A percentile compares a stretch with the other conserved stretches of the same genome.
These are phyloP conservation scores for Neogale vison DNA, from an alignment of 2,113 vertebrate species.

Conservation along the genomic window DNA sequence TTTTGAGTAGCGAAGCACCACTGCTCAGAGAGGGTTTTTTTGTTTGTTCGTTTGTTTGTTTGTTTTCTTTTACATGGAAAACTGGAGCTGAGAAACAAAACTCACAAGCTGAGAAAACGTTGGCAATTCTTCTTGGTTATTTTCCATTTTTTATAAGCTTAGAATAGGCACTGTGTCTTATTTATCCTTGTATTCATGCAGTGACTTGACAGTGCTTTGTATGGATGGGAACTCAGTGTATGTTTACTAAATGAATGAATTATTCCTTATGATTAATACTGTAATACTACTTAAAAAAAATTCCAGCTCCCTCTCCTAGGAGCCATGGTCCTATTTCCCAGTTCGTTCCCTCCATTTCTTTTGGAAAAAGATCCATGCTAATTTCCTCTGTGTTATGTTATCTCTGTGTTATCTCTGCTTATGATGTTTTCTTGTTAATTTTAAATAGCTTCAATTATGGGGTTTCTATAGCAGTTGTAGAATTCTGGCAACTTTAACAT, in stretches of 20 bases:
- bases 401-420: constrained; percentile 25
- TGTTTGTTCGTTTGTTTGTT: too few species aligned
- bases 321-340: neutral
- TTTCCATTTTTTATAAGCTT: neutral
- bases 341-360: neutral
- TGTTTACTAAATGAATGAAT: neutral
- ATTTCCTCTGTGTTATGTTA: constrained; percentile 46
- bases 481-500: constrained; percentile 59
- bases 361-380: neutral
- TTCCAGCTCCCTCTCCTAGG: neutral
- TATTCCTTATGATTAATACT: neutral
- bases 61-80: neutral
- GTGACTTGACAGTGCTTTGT: neutral
- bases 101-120: neutral
- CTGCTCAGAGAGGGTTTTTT: neutral
- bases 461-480: constrained; percentile 18
- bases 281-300: neutral
- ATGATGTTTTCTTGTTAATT: constrained; percentile 51
- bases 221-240: neutral
- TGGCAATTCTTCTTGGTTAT: neutral
- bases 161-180: neutral
- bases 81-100: neutral
- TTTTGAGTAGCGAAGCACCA: neutral
- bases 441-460: constrained; percentile 44
- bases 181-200: neutral